Evolutionary conservation across 2,113 vertebrate species (phyloP), one percentile per base, ranked within the genome.

Genomic region (Callipepla californica): DNA sequence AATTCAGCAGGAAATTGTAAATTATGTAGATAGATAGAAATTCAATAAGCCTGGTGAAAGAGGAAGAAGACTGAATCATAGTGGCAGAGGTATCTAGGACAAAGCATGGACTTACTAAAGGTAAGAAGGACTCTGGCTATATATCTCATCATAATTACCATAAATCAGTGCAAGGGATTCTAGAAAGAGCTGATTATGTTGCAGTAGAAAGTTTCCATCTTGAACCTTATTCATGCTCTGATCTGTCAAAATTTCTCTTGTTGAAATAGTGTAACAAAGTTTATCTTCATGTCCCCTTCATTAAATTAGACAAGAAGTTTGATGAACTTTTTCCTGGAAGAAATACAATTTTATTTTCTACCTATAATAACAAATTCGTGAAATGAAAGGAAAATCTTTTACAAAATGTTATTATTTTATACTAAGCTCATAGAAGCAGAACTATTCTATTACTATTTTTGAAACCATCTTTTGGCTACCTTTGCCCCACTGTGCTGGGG

Each of bases 1-100:
- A 95, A 87, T 93, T 91, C 87, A 91, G 67, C 67, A 89, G 85
- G 87, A 93, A 94, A 80, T 94, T 90, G 73, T 87, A 92, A 85
- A 92, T 92, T 66, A 78, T 86, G 78, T 85, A 87, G 87, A 91
- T 47, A 95, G 89, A 95, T 89, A 92, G 79, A 94, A 94, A 94
- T 95, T 95, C 96, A 93, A 92, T 94, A 93, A 86, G 65, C 73
- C 92, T 45, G 23, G 61, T 38, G 80, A 75, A 53, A 61, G 38
- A 61, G 32, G 38, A 91, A 70, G 45, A 26, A 65, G 63, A 12
- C 76, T 90, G 51, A 57, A 87, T 92, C 74, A 44, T 84, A 89
- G 75, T 45, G 36, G 68, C 47, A 72, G 47, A 63, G 77, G 32
- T 44, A 58, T 63, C 32, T 80, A 67, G 63, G 57, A 77, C 2